Conservation (phyloP, 2,888 invertebrate species). For the Marasmarcha lunaedactyla region DNA sequence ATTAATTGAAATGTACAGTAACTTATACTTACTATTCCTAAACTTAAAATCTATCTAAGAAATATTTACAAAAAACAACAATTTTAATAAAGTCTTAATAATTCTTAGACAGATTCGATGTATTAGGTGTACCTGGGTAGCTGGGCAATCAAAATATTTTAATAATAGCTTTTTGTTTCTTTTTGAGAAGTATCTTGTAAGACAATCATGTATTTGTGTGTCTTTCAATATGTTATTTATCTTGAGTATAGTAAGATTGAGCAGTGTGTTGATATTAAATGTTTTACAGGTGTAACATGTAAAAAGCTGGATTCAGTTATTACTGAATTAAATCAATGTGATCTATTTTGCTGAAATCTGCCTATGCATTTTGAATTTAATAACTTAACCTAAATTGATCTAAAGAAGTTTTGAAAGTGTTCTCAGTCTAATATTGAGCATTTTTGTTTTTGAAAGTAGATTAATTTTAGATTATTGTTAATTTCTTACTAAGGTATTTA, state of each 20-base stretch:
- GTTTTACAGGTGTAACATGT: slow-evolving; percentile 17
- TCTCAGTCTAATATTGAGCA: slow-evolving; percentile 40
- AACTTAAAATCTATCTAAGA: neutral
- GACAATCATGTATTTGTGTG: slow-evolving; percentile 47
- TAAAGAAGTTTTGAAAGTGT: slow-evolving; percentile 11
- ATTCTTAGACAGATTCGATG: neutral
- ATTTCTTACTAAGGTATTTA: slow-evolving; percentile 65
- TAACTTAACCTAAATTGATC: neutral
- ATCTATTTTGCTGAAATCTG: slow-evolving; percentile 17
- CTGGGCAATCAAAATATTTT: slow-evolving; percentile 61
- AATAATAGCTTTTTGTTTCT: slow-evolving; percentile 45
- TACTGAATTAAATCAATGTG: slow-evolving; percentile 43
- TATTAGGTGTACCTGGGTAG: slow-evolving; percentile 37
- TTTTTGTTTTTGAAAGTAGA: slow-evolving; percentile 37
- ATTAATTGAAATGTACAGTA: slow-evolving; percentile 59
- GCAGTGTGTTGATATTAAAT: slow-evolving; percentile 26
- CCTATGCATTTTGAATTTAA: neutral
- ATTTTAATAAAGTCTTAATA: neutral
- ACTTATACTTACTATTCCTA: slow-evolving; percentile 50
- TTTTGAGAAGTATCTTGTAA: slow-evolving; percentile 35
- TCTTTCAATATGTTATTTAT: slow-evolving; percentile 40
- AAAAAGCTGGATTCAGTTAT: neutral
- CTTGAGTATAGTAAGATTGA: slow-evolving; percentile 31
- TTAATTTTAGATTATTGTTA: slow-evolving; percentile 49
- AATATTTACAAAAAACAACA: neutral